Conservation (phyloP, 2,888 invertebrate genomes). For the Anagyrus pseudococci region DNA sequence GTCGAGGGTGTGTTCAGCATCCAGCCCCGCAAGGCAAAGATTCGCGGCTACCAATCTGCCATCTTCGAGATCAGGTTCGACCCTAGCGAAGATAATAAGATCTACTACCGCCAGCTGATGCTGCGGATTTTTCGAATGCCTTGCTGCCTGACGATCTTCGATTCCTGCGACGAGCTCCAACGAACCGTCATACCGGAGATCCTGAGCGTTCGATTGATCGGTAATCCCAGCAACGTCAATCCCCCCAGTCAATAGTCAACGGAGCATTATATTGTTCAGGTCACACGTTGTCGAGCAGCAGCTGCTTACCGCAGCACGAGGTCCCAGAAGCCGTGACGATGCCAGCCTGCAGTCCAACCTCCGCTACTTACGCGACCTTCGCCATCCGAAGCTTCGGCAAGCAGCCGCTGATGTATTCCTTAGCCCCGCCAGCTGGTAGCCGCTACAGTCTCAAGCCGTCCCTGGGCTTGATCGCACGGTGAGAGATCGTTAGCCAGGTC, state of each 20-base stretch:
- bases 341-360: slow-evolving; percentile 51
- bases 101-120: slow-evolving; percentile 51
- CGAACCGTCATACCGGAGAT: slow-evolving; percentile 44
- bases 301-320: slow-evolving; percentile 51
- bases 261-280: slow-evolving; percentile 11
- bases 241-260: too few species aligned
- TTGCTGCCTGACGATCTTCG: slow-evolving; percentile 2
- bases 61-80: slow-evolving; percentile 56
- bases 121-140: slow-evolving; percentile 50
- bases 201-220: slow-evolving; percentile 47
- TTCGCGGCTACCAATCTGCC: slow-evolving; percentile 49
- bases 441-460: slow-evolving; percentile 60
- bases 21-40: slow-evolving; percentile 47
- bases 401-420: slow-evolving; percentile 60
- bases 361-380: slow-evolving; percentile 57
- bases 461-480: slow-evolving; percentile 30
- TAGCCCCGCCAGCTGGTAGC: slow-evolving; percentile 59
- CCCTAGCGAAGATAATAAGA: slow-evolving; percentile 47
- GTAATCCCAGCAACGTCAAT: slow-evolving; percentile 25
- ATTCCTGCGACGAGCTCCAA: background rate
- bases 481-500: background rate
- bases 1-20: slow-evolving; percentile 40
- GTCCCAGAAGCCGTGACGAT: slow-evolving; percentile 50
- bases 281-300: slow-evolving; percentile 25
- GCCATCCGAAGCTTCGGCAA: slow-evolving; percentile 56